These are phyloP conservation scores for Chelmon rostratus DNA, from an alignment of 2,797 vertebrate species.

Conservation along the genomic window DNA sequence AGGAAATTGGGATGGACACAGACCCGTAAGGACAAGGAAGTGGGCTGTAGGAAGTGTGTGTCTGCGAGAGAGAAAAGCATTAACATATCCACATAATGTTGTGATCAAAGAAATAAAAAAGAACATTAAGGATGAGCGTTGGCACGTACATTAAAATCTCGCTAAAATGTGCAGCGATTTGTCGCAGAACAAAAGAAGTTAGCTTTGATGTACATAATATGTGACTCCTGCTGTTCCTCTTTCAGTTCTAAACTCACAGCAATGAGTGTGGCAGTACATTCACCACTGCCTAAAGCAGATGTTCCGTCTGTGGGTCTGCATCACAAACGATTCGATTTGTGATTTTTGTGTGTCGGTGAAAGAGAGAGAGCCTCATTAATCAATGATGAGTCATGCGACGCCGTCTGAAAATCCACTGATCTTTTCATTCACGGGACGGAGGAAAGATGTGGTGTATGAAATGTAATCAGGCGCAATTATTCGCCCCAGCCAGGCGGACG, in stretches of 20 bases:
- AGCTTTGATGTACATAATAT: constrained; percentile 52
- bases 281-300: constrained; percentile 36
- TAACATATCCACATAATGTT: constrained; percentile 28
- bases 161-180: constrained; percentile 29
- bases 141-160: neutral
- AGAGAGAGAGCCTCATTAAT: constrained; percentile 51
- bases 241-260: constrained; percentile 34
- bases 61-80: constrained; percentile 16
- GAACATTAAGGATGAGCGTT: constrained; percentile 18
- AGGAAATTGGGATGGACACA: constrained; percentile 65
- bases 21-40: constrained; percentile 38
- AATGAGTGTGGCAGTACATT: constrained; percentile 16
- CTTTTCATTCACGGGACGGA: constrained; percentile 56
- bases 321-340: constrained; percentile 53
- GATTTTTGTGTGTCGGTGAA: constrained; percentile 54
- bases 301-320: constrained; percentile 34
- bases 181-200: constrained; percentile 34
- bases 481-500: constrained; percentile 42
- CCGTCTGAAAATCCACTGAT: constrained; percentile 62
- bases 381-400: constrained; percentile 43
- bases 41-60: constrained; percentile 20
- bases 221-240: constrained; percentile 23
- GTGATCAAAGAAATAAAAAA: constrained; percentile 40
- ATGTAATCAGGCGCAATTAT: constrained; percentile 72
- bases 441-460: constrained; percentile 55